Evolutionary conservation across 2,113 vertebrate species (phyloP).

Genomic region (Craseonycteris thonglongyai): DNA sequence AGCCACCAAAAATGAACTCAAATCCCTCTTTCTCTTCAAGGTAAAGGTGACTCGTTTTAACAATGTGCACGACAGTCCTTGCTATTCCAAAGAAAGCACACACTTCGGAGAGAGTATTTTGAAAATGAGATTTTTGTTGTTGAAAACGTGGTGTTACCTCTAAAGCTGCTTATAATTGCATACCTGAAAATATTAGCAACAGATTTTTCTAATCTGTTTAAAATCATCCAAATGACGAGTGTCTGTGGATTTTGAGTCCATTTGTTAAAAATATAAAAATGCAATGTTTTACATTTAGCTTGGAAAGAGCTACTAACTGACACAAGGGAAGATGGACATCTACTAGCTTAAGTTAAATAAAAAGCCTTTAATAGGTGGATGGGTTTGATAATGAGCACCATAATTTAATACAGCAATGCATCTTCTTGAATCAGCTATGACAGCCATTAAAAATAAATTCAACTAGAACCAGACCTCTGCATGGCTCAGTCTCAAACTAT

Average conservation of each 20-base stretch:
- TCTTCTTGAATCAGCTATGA: constrained; percentile 14
- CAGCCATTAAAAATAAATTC: constrained; percentile 32
- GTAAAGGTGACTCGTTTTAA: background rate
- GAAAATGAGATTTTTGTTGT: background rate
- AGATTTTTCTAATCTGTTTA: background rate
- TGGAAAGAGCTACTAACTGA: background rate
- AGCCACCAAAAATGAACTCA: background rate
- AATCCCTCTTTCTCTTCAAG: background rate
- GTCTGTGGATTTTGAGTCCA: background rate
- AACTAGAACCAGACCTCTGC: background rate
- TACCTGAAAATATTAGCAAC: background rate
- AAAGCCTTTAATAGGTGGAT: constrained; percentile 9
- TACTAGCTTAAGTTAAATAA: background rate
- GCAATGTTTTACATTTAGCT: constrained; percentile 8
- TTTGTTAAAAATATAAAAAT: constrained; percentile 36
- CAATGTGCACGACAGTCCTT: background rate
- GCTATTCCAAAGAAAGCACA: background rate
- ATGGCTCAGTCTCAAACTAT: background rate
- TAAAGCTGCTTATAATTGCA: background rate
- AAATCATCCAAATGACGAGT: constrained; percentile 12
- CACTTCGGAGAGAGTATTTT: background rate
- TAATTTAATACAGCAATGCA: background rate
- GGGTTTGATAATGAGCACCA: background rate
- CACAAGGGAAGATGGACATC: background rate
- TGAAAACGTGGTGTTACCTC: background rate